Conservation (phyloP, 2,113 vertebrate genomes). For the Anhinga rufa region DNA sequence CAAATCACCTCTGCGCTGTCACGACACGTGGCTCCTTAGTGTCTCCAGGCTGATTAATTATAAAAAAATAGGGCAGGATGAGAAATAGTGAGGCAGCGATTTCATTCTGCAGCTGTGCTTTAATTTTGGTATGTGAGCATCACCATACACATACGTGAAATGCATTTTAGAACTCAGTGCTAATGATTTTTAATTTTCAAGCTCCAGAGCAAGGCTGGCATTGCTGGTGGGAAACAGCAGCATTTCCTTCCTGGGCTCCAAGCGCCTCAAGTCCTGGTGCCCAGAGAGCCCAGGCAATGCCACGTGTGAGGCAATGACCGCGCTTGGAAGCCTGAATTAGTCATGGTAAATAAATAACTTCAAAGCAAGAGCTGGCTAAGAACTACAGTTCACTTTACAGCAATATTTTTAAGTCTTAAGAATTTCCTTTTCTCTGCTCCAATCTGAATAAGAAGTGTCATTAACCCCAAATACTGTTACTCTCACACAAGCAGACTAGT, state of each 20-base stretch:
- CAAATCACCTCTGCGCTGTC: not conserved
- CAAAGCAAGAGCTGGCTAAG: not conserved
- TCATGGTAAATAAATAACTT: not conserved
- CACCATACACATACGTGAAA: not conserved
- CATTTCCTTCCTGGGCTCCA: not conserved
- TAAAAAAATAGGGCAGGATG: not conserved
- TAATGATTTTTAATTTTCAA: accelerated
- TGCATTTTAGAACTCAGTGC: not conserved
- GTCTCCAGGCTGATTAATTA: not conserved
- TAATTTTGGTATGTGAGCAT: not conserved
- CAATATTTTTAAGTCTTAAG: not conserved
- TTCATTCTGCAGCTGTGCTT: accelerated
- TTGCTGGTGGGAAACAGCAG: not conserved
- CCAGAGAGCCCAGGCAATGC: not conserved
- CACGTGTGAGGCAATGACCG: not conserved
- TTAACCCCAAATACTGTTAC: not conserved
- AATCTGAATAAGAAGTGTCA: not conserved
- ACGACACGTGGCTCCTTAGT: not conserved
- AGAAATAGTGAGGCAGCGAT: not conserved
- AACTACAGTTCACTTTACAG: not conserved
- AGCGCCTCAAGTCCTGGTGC: not conserved
- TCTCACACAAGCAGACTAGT: not conserved
- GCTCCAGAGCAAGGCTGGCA: not conserved
- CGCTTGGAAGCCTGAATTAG: not conserved
- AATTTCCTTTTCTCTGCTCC: not conserved